Percentiles rank a stretch among this genome's conserved stretches.
These are phyloP conservation scores for Gallinago solitaria DNA, from an alignment of 2,797 vertebrate genomes.

Conservation along the genomic window DNA sequence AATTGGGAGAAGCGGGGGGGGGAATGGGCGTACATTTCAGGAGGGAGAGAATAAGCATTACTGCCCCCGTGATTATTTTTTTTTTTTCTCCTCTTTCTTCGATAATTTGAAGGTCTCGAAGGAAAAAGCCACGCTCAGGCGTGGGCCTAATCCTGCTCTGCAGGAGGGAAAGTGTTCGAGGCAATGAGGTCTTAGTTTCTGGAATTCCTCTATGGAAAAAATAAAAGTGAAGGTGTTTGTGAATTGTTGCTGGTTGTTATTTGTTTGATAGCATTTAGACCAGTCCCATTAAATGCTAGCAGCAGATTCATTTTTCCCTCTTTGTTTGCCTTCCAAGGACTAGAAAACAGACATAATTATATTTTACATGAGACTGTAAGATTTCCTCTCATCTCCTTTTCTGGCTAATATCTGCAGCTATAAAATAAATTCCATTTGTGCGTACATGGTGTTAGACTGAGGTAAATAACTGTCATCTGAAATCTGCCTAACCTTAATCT, in stretches of 20 bases:
- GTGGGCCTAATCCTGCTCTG: neutral
- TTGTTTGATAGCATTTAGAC: constrained; percentile 66
- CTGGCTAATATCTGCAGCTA: constrained; percentile 61
- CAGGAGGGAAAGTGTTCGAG: neutral
- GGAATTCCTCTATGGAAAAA: constrained; percentile 63
- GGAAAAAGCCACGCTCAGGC: neutral
- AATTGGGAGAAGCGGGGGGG: neutral
- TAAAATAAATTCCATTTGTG: constrained; percentile 63
- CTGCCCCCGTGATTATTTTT: neutral
- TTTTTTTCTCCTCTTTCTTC: neutral
- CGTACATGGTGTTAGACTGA: constrained; percentile 35
- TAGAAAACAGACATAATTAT: constrained; percentile 71
- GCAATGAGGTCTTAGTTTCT: neutral
- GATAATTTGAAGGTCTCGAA: neutral
- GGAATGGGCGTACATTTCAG: accelerated
- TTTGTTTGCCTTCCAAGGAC: constrained; percentile 65
- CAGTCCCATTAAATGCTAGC: constrained; percentile 66
- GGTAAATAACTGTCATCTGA: constrained; percentile 64
- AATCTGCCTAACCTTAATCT: constrained; percentile 62
- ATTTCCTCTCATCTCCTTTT: constrained; percentile 42
- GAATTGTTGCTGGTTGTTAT: constrained; percentile 52
- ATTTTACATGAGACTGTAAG: constrained; percentile 67
- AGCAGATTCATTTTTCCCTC: constrained; percentile 59
- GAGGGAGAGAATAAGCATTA: neutral
- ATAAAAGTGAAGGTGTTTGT: constrained; percentile 56